These are phyloP conservation scores for Ochropleura plecta DNA, from an alignment of 2,888 invertebrate species.

Conservation along the genomic window DNA sequence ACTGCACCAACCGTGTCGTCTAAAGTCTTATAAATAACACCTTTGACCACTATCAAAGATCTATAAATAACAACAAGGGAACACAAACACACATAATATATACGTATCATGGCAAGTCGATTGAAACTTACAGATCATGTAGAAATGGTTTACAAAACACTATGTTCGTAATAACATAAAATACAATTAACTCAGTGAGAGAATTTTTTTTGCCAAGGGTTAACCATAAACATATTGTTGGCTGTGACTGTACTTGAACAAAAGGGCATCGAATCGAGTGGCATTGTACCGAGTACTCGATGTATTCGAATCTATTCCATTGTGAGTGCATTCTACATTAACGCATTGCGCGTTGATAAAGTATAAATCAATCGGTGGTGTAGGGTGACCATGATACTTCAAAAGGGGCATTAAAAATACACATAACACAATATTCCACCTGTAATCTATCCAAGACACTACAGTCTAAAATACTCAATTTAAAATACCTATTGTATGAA, in stretches of 20 bases:
- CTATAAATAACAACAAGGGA: no score
- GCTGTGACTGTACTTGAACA: slow-evolving; percentile 32
- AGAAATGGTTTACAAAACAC: not conserved
- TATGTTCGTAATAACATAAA: not conserved
- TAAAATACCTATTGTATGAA: not conserved
- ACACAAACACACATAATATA: no score
- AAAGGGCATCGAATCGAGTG: slow-evolving; percentile 50
- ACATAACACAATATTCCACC: not conserved
- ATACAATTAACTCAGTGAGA: not conserved
- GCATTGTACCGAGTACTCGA: slow-evolving; percentile 50
- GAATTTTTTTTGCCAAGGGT: no score
- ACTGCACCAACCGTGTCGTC: no score
- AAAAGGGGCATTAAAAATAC: not conserved
- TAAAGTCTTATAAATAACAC: no score
- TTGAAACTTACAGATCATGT: no score
- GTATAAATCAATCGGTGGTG: slow-evolving; percentile 74
- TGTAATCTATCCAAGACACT: not conserved
- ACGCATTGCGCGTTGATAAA: slow-evolving; percentile 74
- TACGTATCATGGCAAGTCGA: no score
- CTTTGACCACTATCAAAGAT: no score
- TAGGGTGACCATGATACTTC: slow-evolving; percentile 61
- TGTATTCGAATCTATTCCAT: slow-evolving; percentile 53
- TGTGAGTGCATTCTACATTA: slow-evolving; percentile 67
- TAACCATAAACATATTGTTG: not conserved
- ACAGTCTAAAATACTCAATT: not conserved